Evolutionary conservation across 2,797 vertebrate genomes (phyloP), one percentile per base, ranked within the genome.

Genomic region (Pseudochromis fuscus): DNA sequence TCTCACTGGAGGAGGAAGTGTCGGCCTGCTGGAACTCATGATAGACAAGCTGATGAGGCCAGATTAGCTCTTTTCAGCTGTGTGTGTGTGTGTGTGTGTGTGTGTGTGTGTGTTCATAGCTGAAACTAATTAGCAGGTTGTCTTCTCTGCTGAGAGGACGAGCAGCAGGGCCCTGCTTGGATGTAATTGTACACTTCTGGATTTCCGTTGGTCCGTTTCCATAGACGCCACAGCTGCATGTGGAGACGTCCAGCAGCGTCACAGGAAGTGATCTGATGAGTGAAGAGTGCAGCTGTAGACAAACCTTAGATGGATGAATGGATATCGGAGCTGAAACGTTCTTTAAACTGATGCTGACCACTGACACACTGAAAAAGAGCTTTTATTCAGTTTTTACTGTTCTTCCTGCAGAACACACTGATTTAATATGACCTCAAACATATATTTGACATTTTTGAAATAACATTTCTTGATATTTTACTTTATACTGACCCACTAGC

Each of bases 71-170:
- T 40, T 70, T 73, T 63, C 38, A 67, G 57, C 18, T 24, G 6
- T 45, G 49, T 25, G 21, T 63, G 63, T 28, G 42, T 24, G 62
- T 59, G 46, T 24, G 55, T 24, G 63, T 50, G 57, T 35, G 44
- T n/a, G 59, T 13, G 44, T 13, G 45, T 7, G 59, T 11, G 49
- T n/a, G 42, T 38, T 52, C 16, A 2, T 56, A 21, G 66, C 38
- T 66, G 62, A 51, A 79, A 35, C 33, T 76, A 74, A 87, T 87
- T 80, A 79, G 56, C 76, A 70, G 68, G 74, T 80, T 71, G 62
- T 70, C 33, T 62, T 19, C 28, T 50, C 67, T 30, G 67, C 3
- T 37, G 31, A 33, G 40, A 21, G 53, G 58, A 35, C 37, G 5
- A 44, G 60, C 55, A 40, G 42, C 55, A 24, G 65, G 61, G 59